Percentiles rank a stretch among this genome's conserved stretches.
Conservation (phyloP, 2,113 vertebrate genomes). For the Azemiops feae region DNA sequence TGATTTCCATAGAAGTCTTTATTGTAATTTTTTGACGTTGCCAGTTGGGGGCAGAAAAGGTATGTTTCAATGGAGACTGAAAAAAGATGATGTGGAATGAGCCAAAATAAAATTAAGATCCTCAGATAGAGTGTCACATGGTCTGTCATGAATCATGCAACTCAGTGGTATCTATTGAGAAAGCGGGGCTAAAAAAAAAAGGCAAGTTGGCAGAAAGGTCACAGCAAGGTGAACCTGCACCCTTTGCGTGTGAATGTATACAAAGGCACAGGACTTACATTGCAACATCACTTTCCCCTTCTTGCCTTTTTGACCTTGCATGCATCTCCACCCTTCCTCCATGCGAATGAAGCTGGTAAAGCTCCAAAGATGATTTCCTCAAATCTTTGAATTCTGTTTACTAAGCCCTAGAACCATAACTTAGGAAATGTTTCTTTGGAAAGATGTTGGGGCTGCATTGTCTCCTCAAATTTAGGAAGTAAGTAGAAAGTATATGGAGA, state of each 20-base stretch:
- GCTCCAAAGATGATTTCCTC: fast-evolving
- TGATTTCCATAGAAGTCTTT: background rate
- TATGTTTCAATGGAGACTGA: background rate
- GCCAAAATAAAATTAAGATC: background rate
- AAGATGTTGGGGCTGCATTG: fast-evolving
- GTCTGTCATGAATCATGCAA: background rate
- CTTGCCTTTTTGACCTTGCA: background rate
- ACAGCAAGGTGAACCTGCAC: background rate
- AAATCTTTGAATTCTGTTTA: background rate
- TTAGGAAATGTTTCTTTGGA: fast-evolving
- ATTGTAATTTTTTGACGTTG: background rate
- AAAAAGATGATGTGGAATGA: background rate
- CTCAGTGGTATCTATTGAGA: background rate
- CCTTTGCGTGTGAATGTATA: background rate
- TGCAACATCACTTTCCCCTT: background rate
- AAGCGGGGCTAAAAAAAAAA: background rate
- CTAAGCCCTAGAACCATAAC: fast-evolving
- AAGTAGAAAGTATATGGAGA: background rate
- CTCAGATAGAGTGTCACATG: background rate
- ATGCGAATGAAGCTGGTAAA: background rate
- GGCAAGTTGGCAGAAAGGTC: background rate
- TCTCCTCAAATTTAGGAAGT: background rate
- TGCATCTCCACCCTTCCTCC: background rate
- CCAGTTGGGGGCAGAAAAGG: background rate
- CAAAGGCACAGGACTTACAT: background rate